Conservation (phyloP, 2,888 invertebrate species). For the Pyrochroa serraticornis region DNA sequence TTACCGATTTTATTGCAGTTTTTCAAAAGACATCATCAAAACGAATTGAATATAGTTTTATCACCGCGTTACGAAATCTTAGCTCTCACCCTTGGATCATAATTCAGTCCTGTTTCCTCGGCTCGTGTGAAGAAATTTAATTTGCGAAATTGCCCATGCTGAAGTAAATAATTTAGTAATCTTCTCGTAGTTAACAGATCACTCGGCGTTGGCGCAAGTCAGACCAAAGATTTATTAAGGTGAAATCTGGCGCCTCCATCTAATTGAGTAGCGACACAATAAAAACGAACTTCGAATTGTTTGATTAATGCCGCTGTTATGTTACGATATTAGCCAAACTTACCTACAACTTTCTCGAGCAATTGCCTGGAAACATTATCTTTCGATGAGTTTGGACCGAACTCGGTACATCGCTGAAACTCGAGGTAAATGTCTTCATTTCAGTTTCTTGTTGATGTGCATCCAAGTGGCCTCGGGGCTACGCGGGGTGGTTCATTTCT, state of each 20-base stretch:
- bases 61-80: no score
- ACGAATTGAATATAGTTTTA: no score
- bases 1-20: no score
- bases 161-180: conserved; percentile 3
- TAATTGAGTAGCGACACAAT: conserved; percentile 14
- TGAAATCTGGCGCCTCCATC: conserved; percentile 19
- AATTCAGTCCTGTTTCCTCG: no score
- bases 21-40: no score
- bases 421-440: conserved; percentile 17
- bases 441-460: conserved; percentile 12
- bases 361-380: conserved; percentile 18
- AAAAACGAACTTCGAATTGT: conserved; percentile 8
- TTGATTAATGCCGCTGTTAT: conserved; percentile 15
- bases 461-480: conserved; percentile 25
- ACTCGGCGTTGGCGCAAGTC: not conserved
- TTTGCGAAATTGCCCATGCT: not conserved
- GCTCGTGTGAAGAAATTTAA: not conserved
- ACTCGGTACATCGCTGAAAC: conserved; percentile 2
- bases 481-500: conserved; percentile 17
- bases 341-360: conserved; percentile 12
- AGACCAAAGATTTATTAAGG: conserved; percentile 18
- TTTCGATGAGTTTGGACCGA: conserved; percentile 10
- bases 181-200: conserved; percentile 1
- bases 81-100: no score
- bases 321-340: conserved; percentile 15